Evolutionary conservation across 2,113 vertebrate species (phyloP).

Genomic region (Xiphophorus maculatus): DNA sequence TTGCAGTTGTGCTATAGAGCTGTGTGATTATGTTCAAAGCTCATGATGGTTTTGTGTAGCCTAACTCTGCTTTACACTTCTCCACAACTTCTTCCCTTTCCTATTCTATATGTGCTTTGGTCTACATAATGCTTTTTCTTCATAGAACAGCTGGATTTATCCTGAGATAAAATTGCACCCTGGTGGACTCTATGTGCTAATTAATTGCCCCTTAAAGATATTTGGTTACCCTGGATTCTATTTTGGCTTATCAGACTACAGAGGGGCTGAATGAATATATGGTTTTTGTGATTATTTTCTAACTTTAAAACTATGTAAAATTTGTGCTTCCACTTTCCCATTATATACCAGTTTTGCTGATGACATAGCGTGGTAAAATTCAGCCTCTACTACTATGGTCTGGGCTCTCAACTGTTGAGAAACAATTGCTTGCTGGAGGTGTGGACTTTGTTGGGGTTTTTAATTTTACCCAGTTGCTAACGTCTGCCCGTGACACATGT

Average conservation of each 20-base stretch:
- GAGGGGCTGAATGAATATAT: too few relatives aligned
- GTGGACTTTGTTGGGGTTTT: too few relatives aligned
- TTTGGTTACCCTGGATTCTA: not conserved
- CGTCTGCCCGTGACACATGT: too few relatives aligned
- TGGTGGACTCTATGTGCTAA: not conserved
- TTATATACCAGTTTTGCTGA: too few relatives aligned
- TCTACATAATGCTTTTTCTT: not conserved
- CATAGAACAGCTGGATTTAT: not conserved
- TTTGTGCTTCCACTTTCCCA: too few relatives aligned
- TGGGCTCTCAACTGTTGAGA: too few relatives aligned
- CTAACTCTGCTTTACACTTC: not conserved
- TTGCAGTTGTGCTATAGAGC: not conserved
- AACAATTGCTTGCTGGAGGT: too few relatives aligned
- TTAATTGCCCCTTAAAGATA: not conserved
- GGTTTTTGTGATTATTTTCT: not conserved
- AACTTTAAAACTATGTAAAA: not conserved
- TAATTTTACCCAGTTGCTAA: too few relatives aligned
- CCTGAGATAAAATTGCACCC: not conserved
- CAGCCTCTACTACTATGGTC: too few relatives aligned
- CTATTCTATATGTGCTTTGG: not conserved
- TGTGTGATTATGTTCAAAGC: not conserved
- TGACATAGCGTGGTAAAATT: too few relatives aligned
- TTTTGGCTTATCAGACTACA: not conserved
- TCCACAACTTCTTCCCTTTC: not conserved
- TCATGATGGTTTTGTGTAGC: not conserved